phyloP scores from a whole-genome alignment of 2,888 invertebrate species.

The Teleiodes luculella region DNA sequence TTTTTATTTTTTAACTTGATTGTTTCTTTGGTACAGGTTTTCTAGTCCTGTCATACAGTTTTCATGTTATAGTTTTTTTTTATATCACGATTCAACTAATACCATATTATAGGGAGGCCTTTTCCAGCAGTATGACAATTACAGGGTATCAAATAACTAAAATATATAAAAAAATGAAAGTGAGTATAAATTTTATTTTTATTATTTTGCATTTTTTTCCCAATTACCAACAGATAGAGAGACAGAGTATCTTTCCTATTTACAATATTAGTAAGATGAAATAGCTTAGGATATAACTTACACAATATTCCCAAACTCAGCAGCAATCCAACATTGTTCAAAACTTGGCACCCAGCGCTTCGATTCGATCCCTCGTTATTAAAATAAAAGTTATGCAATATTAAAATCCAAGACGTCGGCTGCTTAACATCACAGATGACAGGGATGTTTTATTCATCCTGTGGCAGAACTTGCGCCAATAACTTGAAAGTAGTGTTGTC shows the following conservation, averaged over 20 bases:
- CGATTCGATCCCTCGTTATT: slow-evolving; percentile 12
- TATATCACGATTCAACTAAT: too few species aligned
- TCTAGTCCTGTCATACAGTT: neutral
- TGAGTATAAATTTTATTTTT: too few species aligned
- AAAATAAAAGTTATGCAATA: slow-evolving; percentile 25
- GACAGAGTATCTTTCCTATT: too few species aligned
- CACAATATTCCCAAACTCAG: neutral
- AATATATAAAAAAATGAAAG: too few species aligned
- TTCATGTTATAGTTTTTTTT: neutral
- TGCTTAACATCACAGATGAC: slow-evolving; percentile 66
- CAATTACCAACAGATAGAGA: too few species aligned
- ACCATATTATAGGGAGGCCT: too few species aligned
- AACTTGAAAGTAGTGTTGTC: slow-evolving; percentile 44
- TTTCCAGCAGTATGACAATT: too few species aligned
- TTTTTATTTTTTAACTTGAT: neutral
- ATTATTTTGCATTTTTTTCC: too few species aligned
- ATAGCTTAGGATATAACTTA: too few species aligned
- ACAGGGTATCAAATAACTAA: too few species aligned
- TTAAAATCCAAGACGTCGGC: slow-evolving; percentile 57
- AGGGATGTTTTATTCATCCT: slow-evolving; percentile 63
- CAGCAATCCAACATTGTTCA: neutral
- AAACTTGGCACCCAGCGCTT: neutral
- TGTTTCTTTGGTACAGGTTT: neutral
- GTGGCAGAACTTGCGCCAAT: slow-evolving; percentile 53
- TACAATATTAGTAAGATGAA: too few species aligned